Evolutionary conservation across 2,113 vertebrate genomes (phyloP), one percentile per base, ranked within the genome.

Genomic region (Callocephalon fimbriatum): DNA sequence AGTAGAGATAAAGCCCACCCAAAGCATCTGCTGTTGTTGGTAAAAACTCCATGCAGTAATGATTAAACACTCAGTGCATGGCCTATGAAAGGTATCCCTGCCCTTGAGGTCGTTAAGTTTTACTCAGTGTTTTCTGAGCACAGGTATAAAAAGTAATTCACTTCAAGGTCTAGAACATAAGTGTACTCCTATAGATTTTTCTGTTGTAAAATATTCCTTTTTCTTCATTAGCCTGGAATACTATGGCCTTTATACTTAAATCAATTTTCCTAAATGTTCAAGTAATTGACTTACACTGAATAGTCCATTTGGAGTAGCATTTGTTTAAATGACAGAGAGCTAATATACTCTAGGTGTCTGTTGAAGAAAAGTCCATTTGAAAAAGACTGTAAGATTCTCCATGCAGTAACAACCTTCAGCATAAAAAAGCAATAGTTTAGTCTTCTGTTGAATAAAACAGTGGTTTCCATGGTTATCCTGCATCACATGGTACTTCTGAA

Each of bases 191-290:
- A 86, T 92, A 86, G 92, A 94, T 95, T 96, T 90, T 92, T 86
- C 68, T 89, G 14, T 72, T 51, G 38, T 91, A 54, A 92, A 86
- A 88, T 84, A 86, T 32, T 89, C 6, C 44, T 86, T 93, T 97
- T 77, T 44, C 44, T 93, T 80, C 47, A 37, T 11, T 62, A 51
- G 23, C 7, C 13, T 74, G 44, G 32, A 84, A 47, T 91, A 54
- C 92, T 93, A 90, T 90, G 61, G 66, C 76, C 51, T 81, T 94
- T 96, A 89, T 88, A 95, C 86, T 86, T 61, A 75, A 93, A 95
- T 93, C 79, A 71, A 1, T 95, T 74, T 91, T 95, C n/a, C 61
- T 93, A 81, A 95, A 94, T 81, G 86, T 72, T 93, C 65, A 91
- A 91, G 89, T 95, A 32, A 93, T 95, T 72, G 56, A 92, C 88